These are phyloP conservation scores for Nothocercus julius DNA, from an alignment of 2,113 vertebrate genomes.

Conservation along the genomic window DNA sequence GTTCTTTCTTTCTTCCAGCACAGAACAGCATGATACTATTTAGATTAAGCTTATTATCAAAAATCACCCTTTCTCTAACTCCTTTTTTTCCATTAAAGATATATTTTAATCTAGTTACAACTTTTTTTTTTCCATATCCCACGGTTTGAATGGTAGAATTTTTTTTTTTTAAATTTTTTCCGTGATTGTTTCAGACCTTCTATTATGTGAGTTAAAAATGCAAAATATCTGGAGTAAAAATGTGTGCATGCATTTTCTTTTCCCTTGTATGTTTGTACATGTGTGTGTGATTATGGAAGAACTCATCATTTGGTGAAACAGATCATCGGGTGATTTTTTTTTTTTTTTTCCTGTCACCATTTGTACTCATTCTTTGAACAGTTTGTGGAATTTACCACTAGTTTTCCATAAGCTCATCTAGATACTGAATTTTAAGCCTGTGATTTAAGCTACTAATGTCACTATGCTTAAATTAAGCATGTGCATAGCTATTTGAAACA, in stretches of 20 bases:
- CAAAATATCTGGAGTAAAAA: neutral
- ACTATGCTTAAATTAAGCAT: too few species aligned
- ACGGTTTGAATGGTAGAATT: neutral
- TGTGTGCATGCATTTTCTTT: too few species aligned
- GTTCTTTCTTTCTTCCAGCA: too few species aligned
- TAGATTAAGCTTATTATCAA: neutral
- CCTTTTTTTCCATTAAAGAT: neutral
- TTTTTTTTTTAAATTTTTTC: neutral
- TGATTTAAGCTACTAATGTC: too few species aligned
- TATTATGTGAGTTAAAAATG: too few species aligned
- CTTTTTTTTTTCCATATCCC: neutral
- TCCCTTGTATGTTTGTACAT: too few species aligned
- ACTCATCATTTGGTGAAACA: too few species aligned
- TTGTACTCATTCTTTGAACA: neutral
- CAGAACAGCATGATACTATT: too few species aligned
- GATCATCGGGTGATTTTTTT: neutral
- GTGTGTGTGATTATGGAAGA: too few species aligned
- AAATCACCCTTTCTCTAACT: neutral
- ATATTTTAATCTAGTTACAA: neutral
- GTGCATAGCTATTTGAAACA: too few species aligned
- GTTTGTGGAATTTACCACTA: neutral
- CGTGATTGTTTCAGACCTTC: neutral
- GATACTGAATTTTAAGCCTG: neutral
- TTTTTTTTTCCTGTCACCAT: neutral
- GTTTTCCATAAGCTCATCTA: neutral